phyloP scores from a whole-genome alignment of 2,797 vertebrate genomes.

The Hypotaenidia okinawae region DNA sequence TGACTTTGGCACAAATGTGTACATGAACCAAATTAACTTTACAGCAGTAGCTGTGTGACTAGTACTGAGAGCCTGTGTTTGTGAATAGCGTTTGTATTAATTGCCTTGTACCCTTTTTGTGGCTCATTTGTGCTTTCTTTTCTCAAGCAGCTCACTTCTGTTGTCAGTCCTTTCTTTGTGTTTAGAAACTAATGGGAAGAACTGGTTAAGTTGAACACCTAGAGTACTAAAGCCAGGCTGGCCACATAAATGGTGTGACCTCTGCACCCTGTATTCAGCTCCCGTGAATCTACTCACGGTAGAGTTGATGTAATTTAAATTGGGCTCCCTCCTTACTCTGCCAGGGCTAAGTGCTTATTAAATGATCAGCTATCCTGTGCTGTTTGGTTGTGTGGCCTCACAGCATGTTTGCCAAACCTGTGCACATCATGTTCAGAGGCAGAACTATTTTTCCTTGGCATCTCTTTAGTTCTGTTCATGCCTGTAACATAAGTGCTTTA shows the following conservation, averaged over 20 bases:
- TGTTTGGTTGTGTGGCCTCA: background rate
- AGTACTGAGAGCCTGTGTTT: background rate
- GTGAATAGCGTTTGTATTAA: background rate
- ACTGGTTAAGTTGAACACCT: background rate
- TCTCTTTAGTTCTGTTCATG: background rate
- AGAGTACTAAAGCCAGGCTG: background rate
- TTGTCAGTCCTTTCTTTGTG: background rate
- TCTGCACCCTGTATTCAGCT: background rate
- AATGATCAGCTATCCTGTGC: background rate
- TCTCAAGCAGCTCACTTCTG: background rate
- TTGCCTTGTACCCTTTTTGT: background rate
- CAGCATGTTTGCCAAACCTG: background rate
- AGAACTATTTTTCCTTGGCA: background rate
- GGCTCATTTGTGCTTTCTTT: background rate
- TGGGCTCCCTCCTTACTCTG: background rate
- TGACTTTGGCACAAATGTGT: constrained; percentile 45
- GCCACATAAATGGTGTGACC: background rate
- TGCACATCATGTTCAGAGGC: background rate
- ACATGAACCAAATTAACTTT: background rate
- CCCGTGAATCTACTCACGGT: background rate
- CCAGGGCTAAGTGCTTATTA: background rate
- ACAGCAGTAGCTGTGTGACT: background rate
- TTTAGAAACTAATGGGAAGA: background rate
- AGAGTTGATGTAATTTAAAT: background rate
- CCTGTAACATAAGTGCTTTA: background rate